Evolutionary conservation across 2,888 invertebrate genomes (phyloP), one percentile per base, ranked within the genome.

Genomic region (Xestobium rufovillosum): DNA sequence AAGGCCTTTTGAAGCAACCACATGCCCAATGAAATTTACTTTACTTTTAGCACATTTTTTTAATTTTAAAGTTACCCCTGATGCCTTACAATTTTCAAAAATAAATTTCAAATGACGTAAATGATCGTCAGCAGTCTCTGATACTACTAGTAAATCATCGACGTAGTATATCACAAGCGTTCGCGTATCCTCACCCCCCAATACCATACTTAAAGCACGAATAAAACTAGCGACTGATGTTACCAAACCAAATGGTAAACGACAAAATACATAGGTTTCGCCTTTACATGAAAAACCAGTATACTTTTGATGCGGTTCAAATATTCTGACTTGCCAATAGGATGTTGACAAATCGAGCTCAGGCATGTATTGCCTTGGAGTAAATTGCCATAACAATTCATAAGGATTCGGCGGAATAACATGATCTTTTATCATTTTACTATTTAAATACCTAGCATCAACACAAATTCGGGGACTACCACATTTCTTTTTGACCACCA

Each of bases 171-270:
- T 8, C 10, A 13, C 14, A 30, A 30, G 14, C 4, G 11, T 6
- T 6, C n/a, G n/a, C 4, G 13, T 23, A 12, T 25, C 12, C 10
- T 8, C 11, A 19, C n/a, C 23, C 6, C n/a, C 26, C n/a, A 33
- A 14, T 12, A 33, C 26, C n/a, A 6, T 4, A 13, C 3, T 25
- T 13, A 33, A 25, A 13, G 23, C 11, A 13, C 16, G 16, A n/a
- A 31, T 31, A 9, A 32, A 14, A 11, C 34, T 34, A 14, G 27
- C 34, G 17, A 26, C 17, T 9, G 26, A 34, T 3, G 27, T 34
- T 3, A 26, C 17, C 16, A 34, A 11, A 9, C 34, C 27, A 9
- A 34, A 34, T 2, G 34, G 34, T 4, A 34, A 15, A 3, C 14
- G 12, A n/a, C 26, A 26, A 14, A 27, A 34, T 14, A 31, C 10